Conservation (phyloP, 2,113 vertebrate genomes). For the Spea multiplicata region DNA sequence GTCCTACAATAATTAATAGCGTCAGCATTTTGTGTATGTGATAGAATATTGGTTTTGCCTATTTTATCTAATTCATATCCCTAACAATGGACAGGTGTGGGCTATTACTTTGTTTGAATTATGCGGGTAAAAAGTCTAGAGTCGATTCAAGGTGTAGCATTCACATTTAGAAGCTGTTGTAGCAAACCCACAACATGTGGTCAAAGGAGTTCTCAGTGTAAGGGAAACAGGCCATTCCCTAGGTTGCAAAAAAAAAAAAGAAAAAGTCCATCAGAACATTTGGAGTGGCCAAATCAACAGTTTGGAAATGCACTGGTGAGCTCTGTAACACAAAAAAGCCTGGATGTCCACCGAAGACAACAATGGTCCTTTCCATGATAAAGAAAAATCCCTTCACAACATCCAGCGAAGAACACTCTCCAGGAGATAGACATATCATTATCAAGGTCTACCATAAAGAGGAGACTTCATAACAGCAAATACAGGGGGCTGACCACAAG, state of each 20-base stretch:
- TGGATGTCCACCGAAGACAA: background rate
- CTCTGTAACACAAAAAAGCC: background rate
- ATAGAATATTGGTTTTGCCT: too few relatives aligned
- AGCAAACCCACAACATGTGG: background rate
- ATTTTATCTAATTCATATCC: too few relatives aligned
- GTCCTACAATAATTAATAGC: too few relatives aligned
- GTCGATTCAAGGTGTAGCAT: background rate
- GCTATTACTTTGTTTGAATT: background rate
- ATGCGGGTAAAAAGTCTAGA: background rate
- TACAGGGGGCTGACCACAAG: slow-evolving; percentile 1
- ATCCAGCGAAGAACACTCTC: background rate
- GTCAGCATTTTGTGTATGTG: too few relatives aligned
- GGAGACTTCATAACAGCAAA: slow-evolving; percentile 3
- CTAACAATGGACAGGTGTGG: background rate
- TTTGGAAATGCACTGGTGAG: slow-evolving; percentile 4
- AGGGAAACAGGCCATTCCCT: background rate
- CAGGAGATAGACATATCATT: background rate
- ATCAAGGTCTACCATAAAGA: slow-evolving; percentile 4
- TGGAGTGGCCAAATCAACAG: background rate
- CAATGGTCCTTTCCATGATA: background rate
- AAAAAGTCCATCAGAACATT: background rate
- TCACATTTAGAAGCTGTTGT: slow-evolving; percentile 7
- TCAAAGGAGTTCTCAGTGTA: background rate
- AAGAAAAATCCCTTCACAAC: background rate
- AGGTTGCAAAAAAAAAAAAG: background rate